Evolutionary conservation across 2,888 invertebrate species (phyloP), one percentile per base, ranked within the genome.

Genomic region (Ichneumoninae sp.): DNA sequence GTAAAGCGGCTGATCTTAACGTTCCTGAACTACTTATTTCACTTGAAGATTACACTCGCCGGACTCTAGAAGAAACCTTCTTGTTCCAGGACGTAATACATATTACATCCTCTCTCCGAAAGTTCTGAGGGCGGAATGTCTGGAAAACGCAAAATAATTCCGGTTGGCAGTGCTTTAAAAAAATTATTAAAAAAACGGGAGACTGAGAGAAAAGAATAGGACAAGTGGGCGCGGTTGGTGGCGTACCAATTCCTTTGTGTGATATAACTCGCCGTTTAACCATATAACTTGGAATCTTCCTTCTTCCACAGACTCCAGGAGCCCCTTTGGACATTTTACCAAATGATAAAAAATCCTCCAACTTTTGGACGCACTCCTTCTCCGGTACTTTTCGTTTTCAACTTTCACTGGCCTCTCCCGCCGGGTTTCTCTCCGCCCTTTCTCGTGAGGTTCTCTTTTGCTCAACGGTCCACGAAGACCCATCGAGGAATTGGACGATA

Each of bases 281-380:
- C 54, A 76, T 65, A 81, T 70, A 75, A 81, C 69, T 70, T 40
- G 13, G 40, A 70, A 40, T 30, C 33, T 52, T 30, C 70, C 75
- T 40, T 69, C 74, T 57, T 22, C n/a, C 36, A n/a, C 52, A 65
- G 44, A 52, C 33, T 10, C 7, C 63, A 22, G 52, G 10, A 69
- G 22, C 50, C 36, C 50, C 40, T 69, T 76, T 44, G 50, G 22
- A 76, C 63, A 30, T 76, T 63, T 70, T 16, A 44, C 75, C 52
- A 63, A 65, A 63, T 33, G 52, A 75, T 40, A 26, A 54, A 76
- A 70, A 76, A 75, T 70, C 70, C 44, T 81, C 52, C 30, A 76
- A 75, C 63, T 75, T 75, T 69, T 13, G n/a, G 40, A 47, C 13
- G 60, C 69, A 1, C 57, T 13, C 57, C 26, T 40, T 68, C 50